Conservation (phyloP, 23 tunicate species). For the Phallusia fumigata region DNA sequence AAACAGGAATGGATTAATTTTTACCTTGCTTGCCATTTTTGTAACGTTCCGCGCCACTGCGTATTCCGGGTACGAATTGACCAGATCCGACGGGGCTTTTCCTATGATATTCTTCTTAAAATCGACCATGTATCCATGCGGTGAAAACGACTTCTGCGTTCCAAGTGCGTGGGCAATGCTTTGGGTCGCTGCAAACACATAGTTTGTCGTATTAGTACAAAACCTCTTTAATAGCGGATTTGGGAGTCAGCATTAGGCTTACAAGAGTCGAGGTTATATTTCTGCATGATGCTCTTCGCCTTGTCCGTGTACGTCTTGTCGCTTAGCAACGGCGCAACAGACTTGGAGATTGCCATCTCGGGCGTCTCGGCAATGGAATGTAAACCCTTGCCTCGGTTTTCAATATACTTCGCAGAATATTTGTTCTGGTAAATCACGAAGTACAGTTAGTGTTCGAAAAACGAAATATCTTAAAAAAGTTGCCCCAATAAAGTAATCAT, state of each 20-base stretch:
- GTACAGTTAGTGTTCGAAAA: too few species aligned
- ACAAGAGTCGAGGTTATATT: slow-evolving; percentile 75
- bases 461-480: too few species aligned
- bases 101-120: slow-evolving; percentile 63
- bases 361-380: slow-evolving; percentile 60
- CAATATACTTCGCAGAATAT: slow-evolving; percentile 24
- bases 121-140: slow-evolving; percentile 35
- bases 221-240: too few species aligned
- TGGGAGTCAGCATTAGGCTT: not conserved
- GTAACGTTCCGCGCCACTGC: slow-evolving; percentile 55
- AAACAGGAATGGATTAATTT: not conserved
- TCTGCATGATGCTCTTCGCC: slow-evolving; percentile 67
- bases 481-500: too few species aligned
- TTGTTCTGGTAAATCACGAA: slow-evolving; percentile 26
- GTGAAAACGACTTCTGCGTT: slow-evolving; percentile 47
- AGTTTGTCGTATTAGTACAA: too few species aligned
- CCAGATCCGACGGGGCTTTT: slow-evolving; percentile 76
- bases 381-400: slow-evolving; percentile 18
- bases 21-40: slow-evolving; percentile 79
- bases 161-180: slow-evolving; percentile 76
- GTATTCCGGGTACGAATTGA: slow-evolving; percentile 87
- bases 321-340: slow-evolving; percentile 47
- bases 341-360: slow-evolving; percentile 70
- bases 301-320: slow-evolving; percentile 53
- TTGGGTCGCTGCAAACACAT: slow-evolving; percentile 73